These are phyloP conservation scores for Eira barbara DNA, from an alignment of 2,113 vertebrate genomes.

Conservation along the genomic window DNA sequence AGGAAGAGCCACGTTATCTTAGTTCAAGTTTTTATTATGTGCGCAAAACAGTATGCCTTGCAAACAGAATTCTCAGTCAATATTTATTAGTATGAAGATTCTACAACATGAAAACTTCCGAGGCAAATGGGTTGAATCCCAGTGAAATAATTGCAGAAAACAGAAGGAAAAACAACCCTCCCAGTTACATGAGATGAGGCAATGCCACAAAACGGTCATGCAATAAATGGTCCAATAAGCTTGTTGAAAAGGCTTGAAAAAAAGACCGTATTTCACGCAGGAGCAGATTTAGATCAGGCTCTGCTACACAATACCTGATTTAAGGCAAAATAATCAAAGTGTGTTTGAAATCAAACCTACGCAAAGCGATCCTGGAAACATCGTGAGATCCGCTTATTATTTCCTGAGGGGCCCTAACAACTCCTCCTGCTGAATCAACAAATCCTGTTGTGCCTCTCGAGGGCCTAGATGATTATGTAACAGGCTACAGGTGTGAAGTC, in stretches of 20 bases:
- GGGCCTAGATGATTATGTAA: background rate
- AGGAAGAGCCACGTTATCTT: background rate
- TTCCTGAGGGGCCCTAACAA: background rate
- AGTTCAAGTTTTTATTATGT: background rate
- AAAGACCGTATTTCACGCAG: background rate
- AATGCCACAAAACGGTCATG: background rate
- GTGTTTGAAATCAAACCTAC: background rate
- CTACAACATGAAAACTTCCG: background rate
- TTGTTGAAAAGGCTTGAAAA: background rate
- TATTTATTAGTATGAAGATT: background rate
- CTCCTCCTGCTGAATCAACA: background rate
- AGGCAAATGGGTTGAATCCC: background rate
- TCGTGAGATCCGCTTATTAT: background rate
- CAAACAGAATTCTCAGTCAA: background rate
- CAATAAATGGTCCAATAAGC: accelerated
- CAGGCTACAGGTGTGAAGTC: background rate
- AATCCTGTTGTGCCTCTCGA: background rate
- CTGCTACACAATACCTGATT: background rate
- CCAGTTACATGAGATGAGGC: background rate
- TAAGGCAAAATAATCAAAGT: background rate
- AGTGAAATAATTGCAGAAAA: background rate
- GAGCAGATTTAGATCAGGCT: background rate
- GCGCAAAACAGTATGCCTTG: background rate
- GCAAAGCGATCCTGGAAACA: constrained; percentile 1
- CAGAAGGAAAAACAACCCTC: background rate